Evolutionary conservation across 2,888 invertebrate species (phyloP), one percentile per base, ranked within the genome.

Genomic region (Heliconius erato): DNA sequence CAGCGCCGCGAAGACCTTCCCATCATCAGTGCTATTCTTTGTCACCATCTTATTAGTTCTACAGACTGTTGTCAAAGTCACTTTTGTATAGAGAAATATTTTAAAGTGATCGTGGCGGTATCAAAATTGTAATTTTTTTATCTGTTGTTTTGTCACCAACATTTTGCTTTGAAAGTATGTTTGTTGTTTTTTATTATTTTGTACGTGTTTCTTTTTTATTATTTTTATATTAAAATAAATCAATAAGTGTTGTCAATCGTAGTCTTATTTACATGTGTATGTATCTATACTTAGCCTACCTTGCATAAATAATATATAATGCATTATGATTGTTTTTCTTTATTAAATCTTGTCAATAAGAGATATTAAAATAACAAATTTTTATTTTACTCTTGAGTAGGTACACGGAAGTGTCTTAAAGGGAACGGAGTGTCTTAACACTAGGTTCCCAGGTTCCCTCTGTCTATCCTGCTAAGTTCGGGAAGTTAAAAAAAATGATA

Each of bases 21-120:
- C 91, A 1, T 91, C 92, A 0, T 91, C 92, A 0, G 91, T 95
- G 2, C 82, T 95, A 12, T 94, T 94, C 89, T 95, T 95, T 84
- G 92, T 95, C 76, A 94, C 95, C 19, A 90, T 95, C 0, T 88
- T 95, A 0, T 87, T 96, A 23, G 89, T 95, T 0, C 89, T 96
- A 3, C 95, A 96, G 84, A 95, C 95, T 0, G 95, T 94, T 0
- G 93, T 91, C 59, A 94, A 94, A 87, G 95, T 95, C 6, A 88
- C 93, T 28, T 89, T 94, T 79, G 92, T 93, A 72, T 94, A 90
- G 87, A 80, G 12, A 49, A 65, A 35, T 35, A 49, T 44, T 77
- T 54, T 72, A 71, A 49, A 44, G 72, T 72, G 72, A 19, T 28
- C 32, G n/a, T 26, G 26, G 44, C 16, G 26, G 26, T 72, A 28